Evolutionary conservation across 1,140 invertebrate genomes (phyloP).

Genomic region (Brevipalpus yothersi): DNA sequence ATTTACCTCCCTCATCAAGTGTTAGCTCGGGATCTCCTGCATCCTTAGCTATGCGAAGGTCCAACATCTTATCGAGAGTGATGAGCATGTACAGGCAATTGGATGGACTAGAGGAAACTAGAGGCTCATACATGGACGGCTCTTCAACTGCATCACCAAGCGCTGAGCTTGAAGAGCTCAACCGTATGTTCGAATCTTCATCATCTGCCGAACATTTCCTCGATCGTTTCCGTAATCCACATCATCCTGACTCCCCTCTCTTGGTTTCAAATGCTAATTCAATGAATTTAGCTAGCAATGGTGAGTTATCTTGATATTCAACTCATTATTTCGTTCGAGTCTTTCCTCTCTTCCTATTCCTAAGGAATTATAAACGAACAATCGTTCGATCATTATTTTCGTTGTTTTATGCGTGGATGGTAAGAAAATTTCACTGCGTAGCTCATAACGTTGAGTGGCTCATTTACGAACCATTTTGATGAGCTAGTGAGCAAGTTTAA

Average conservation of each 20-base stretch:
- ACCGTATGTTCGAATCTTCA: background rate
- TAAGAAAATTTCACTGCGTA: too few relatives aligned
- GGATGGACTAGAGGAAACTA: conserved; percentile 4
- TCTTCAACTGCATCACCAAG: background rate
- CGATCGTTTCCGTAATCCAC: background rate
- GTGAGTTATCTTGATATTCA: too few relatives aligned
- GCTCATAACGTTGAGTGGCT: too few relatives aligned
- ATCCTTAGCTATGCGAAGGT: background rate
- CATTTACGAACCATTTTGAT: too few relatives aligned
- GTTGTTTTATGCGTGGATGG: too few relatives aligned
- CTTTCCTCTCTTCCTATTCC: too few relatives aligned
- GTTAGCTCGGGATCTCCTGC: background rate
- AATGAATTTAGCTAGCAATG: background rate
- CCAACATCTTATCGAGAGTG: background rate
- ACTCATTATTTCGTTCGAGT: too few relatives aligned
- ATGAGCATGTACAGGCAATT: conserved; percentile 5
- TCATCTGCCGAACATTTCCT: background rate
- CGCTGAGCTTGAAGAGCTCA: background rate
- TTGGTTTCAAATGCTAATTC: background rate
- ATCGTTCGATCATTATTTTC: too few relatives aligned
- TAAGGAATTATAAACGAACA: too few relatives aligned
- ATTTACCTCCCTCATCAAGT: background rate
- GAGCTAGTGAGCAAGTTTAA: too few relatives aligned
- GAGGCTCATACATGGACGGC: background rate
- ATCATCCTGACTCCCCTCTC: background rate